A percentile compares a stretch with the other conserved stretches of the same genome.
Conservation (phyloP, 2,113 vertebrate genomes). For the Perca schrenkii region DNA sequence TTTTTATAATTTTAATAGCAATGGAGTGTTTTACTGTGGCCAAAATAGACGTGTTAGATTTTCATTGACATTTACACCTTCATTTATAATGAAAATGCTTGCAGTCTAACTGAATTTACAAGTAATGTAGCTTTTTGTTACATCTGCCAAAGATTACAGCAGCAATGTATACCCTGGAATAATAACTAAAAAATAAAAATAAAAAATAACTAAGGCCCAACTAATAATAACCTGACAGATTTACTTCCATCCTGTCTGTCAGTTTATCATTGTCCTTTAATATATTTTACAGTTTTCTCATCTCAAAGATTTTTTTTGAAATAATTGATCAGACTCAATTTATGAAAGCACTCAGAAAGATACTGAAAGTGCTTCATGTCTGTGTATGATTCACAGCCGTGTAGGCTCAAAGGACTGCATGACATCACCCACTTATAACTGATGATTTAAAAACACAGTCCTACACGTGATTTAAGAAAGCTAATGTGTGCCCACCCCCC, state of each 20-base stretch:
- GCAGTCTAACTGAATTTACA: background rate
- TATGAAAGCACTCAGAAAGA: slow-evolving; percentile 22
- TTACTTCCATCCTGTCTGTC: background rate
- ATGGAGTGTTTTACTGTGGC: background rate
- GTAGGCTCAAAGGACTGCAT: slow-evolving; percentile 34
- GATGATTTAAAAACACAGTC: slow-evolving; percentile 37
- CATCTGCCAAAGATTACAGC: background rate
- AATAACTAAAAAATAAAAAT: too few relatives aligned
- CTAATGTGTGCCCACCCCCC: slow-evolving; percentile 5
- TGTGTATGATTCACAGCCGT: background rate
- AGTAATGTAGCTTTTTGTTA: background rate
- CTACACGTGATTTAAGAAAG: slow-evolving; percentile 30
- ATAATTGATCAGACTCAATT: background rate
- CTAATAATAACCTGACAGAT: slow-evolving; percentile 9
- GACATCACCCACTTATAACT: slow-evolving; percentile 40
- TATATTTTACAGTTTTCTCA: background rate
- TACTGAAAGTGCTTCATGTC: slow-evolving; percentile 1
- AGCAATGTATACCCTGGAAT: background rate
- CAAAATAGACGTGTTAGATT: background rate
- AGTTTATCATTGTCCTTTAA: background rate
- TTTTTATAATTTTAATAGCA: background rate
- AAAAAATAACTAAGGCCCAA: background rate
- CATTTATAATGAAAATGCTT: background rate
- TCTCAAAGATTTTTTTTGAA: background rate
- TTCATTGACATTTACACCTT: background rate